Percentiles rank a stretch among this genome's conserved stretches.
Conservation (phyloP, 2,113 vertebrate species). For the Mus spicilegus region DNA sequence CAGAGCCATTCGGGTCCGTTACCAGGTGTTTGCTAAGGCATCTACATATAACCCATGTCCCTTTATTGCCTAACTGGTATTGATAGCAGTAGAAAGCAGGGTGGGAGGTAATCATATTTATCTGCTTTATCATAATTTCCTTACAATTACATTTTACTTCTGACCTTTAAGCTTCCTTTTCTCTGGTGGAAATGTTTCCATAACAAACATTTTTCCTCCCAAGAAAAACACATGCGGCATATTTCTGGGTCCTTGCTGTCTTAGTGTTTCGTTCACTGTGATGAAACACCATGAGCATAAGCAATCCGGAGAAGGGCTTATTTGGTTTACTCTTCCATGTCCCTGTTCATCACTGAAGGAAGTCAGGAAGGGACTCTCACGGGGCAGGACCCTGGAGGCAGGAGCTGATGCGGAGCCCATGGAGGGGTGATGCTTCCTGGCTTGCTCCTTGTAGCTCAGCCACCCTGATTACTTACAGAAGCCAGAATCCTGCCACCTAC, state of each 20-base stretch:
- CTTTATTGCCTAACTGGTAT: not conserved
- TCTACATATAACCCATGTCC: not conserved
- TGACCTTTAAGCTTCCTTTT: not conserved
- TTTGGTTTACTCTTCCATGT: not conserved
- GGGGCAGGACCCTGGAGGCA: not conserved
- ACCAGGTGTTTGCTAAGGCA: not conserved
- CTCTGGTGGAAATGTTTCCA: not conserved
- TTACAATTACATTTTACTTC: not conserved
- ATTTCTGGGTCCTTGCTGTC: not conserved
- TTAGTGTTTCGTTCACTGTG: not conserved
- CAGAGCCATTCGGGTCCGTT: not conserved
- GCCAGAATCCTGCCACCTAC: not conserved
- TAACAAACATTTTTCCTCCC: not conserved
- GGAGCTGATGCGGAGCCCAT: not conserved
- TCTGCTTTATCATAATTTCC: not conserved
- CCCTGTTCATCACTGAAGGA: not conserved
- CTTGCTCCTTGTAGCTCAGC: not conserved
- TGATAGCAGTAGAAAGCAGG: not conserved
- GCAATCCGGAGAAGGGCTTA: not conserved
- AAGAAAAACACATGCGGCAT: not conserved
- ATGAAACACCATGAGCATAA: not conserved
- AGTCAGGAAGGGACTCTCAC: not conserved
- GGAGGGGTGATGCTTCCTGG: not conserved
- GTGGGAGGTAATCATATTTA: not conserved
- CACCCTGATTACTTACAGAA: not conserved